Conservation (phyloP, 2,888 invertebrate species). For the Auanema sp. region DNA sequence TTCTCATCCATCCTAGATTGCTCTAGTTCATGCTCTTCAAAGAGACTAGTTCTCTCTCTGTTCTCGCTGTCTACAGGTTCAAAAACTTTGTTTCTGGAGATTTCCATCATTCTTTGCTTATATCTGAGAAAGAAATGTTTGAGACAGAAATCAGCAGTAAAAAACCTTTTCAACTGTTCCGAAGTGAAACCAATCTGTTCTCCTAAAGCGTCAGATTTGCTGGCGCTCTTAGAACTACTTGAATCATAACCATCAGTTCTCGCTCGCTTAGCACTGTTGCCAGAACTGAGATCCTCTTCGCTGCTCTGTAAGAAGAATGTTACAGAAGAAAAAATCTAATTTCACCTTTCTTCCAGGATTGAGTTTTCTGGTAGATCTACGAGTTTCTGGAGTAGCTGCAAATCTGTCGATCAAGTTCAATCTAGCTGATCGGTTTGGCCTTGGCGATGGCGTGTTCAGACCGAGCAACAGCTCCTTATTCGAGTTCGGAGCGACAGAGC, state of each 20-base stretch:
- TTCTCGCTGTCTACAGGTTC: background rate
- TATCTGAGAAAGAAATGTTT: conserved; percentile 13
- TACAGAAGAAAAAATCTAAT: no score
- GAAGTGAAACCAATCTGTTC: no score
- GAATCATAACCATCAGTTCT: no score
- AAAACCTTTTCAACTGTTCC: no score
- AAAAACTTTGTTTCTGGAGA: conserved; percentile 6
- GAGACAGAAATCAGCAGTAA: no score
- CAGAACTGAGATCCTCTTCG: no score
- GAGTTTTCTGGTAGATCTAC: background rate
- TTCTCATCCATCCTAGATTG: background rate
- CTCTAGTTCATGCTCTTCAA: conserved; percentile 14
- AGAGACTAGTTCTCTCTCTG: conserved; percentile 13
- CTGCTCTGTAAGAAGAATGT: no score
- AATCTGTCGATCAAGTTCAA: conserved; percentile 18
- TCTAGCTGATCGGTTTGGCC: conserved; percentile 20
- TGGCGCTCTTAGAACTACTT: no score
- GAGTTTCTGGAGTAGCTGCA: background rate
- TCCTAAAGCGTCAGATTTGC: no score
- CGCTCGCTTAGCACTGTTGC: no score
- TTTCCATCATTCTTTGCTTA: conserved; percentile 16
- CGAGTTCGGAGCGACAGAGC: conserved; percentile 2
- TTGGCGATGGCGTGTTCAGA: conserved; percentile 12
- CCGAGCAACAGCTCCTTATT: conserved; percentile 10
- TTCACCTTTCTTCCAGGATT: no score